Evolutionary conservation across 2,797 vertebrate species (phyloP), one percentile per base, ranked within the genome.

Genomic region (Acanthurus lineatus): DNA sequence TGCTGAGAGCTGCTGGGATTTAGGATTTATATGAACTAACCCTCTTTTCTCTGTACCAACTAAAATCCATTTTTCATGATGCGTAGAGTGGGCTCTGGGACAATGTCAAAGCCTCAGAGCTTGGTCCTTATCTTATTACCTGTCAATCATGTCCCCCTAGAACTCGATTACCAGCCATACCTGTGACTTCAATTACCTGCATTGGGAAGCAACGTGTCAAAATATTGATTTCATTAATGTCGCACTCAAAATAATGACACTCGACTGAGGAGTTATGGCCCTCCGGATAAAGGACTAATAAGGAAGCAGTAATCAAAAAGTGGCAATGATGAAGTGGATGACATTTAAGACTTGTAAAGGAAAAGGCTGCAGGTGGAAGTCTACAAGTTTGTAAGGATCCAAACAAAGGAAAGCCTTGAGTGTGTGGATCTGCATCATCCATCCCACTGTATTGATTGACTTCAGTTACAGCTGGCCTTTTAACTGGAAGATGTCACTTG

Each of bases 181-280:
- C 82, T 83, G 81, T 82, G 77, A 91, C 87, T 87, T 89, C 79
- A 87, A 90, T 92, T 88, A 88, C 84, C 72, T 86, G 63, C 85
- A 83, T 28, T 65, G 73, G 73, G 44, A 91, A 82, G 71, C 81
- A 77, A 80, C 54, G 86, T 93, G 92, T 93, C 92, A 94, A 91
- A 92, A 90, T 88, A 93, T 92, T 91, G 92, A 94, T 91, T 93
- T 79, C 71, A 84, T 92, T 93, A 90, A 92, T 92, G 90, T 83
- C 77, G 11, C 88, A 89, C 87, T 91, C 88, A 89, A 86, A 92
- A 91, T 89, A 90, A 92, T 92, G 89, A 87, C 88, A 84, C 83
- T 69, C 17, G 8, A 56, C 84, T 81, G 82, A 89, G 79, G 87
- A 90, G 79, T 87, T 88, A 89, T 86, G 81, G 78, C 82, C 77